phyloP scores from a whole-genome alignment of 2,113 vertebrate species.

The Puma concolor region DNA sequence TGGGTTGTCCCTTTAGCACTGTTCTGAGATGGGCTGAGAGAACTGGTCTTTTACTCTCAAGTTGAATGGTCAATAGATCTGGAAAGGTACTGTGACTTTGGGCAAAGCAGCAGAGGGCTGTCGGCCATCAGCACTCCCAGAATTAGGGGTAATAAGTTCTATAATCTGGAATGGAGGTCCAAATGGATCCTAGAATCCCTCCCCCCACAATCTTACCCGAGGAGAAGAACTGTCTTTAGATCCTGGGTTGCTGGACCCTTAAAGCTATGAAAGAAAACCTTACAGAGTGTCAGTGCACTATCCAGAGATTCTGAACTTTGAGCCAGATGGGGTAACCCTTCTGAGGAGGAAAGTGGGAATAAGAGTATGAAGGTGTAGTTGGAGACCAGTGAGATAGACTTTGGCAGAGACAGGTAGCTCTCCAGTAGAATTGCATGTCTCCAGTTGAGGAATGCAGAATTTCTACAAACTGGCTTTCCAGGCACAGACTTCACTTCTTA shows the following conservation, averaged over 20 bases:
- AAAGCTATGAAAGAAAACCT: neutral
- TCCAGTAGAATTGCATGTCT: neutral
- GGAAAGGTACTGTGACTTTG: neutral
- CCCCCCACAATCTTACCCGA: neutral
- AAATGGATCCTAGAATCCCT: neutral
- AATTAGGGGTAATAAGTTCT: rapidly evolving
- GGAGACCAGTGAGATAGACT: neutral
- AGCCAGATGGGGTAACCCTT: neutral
- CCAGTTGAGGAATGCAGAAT: neutral
- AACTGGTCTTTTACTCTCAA: neutral
- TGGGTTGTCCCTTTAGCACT: neutral
- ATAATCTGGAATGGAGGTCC: neutral
- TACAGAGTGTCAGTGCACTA: neutral
- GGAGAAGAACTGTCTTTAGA: neutral
- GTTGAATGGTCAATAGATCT: neutral
- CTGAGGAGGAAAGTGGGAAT: neutral
- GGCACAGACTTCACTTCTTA: neutral
- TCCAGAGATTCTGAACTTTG: neutral
- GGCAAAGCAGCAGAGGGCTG: neutral
- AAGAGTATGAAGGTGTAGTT: neutral
- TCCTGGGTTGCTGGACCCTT: neutral
- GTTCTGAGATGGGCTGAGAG: neutral
- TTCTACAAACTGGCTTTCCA: neutral
- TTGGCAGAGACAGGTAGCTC: neutral
- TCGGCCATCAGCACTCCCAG: neutral